A percentile compares a stretch with the other conserved stretches of the same genome.
Evolutionary conservation across 2,797 vertebrate species (phyloP).

Genomic region (Trachops cirrhosus): DNA sequence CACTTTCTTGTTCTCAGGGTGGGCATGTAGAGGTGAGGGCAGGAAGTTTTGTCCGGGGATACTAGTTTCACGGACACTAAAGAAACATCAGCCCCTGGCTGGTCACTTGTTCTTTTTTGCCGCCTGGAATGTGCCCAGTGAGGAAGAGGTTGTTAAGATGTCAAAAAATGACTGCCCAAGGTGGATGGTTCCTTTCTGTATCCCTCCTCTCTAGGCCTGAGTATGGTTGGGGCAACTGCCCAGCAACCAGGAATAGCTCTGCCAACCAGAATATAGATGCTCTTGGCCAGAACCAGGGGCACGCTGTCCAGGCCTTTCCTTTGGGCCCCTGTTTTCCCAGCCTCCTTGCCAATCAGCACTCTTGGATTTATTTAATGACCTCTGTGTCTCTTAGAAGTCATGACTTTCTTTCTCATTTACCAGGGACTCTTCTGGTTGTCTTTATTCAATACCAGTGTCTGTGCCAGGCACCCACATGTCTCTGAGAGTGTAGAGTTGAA

Average conservation of each 20-base stretch:
- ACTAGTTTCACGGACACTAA: not conserved
- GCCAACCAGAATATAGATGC: not conserved
- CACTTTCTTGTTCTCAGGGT: not conserved
- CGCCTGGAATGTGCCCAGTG: not conserved
- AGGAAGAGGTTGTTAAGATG: not conserved
- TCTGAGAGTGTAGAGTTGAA: not conserved
- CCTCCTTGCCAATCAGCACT: not conserved
- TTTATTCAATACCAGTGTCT: not conserved
- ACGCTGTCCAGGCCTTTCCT: not conserved
- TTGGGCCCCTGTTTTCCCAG: fast-evolving
- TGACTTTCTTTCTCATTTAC: not conserved
- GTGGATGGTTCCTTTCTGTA: not conserved
- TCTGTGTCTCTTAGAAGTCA: not conserved
- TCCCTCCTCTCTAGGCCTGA: not conserved
- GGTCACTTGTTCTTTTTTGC: not conserved
- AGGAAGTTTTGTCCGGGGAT: not conserved
- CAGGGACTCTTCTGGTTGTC: not conserved
- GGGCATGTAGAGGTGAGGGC: not conserved
- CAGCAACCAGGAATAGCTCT: not conserved
- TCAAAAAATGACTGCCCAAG: not conserved
- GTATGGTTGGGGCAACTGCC: not conserved
- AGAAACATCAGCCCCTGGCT: not conserved
- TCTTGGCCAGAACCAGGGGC: not conserved
- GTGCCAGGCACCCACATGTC: not conserved
- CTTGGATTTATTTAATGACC: not conserved